Evolutionary conservation across 1,140 invertebrate species (phyloP), one percentile per base, ranked within the genome.

Genomic region (Drosophila subpulchrella): DNA sequence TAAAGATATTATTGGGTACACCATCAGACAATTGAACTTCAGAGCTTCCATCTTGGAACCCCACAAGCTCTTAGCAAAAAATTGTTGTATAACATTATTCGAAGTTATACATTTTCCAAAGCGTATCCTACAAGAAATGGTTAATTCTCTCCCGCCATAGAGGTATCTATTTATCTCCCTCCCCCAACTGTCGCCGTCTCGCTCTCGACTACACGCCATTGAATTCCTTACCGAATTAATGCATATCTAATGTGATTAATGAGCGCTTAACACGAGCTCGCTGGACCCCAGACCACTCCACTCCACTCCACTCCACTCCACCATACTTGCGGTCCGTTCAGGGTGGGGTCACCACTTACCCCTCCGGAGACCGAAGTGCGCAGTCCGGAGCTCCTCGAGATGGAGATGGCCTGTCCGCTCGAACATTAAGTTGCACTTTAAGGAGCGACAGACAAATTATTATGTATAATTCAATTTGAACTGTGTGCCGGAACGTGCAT

Each of bases 401-500:
- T 42, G 55, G 17, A 42, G 50, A 68, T 27, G 42, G 50, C 39
- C 61, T 67, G 56, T 53, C 56, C 55, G 15, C 32, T 59, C 62
- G 62, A 88, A 83, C 82, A 83, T 79, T 86, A 88, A 88, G 83
- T 76, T 88, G 75, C 83, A 89, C 76, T 88, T 89, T 88, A 88
- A 81, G 83, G 79, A 88, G 83, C 78, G 83, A 60, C 80, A 70
- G 72, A 88, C 83, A 88, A 88, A 88, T 88, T 88, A 88, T 88
- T 89, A 89, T 89, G 83, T 89, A 89, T 88, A 88, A 88, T 88
- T 88, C 80, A 88, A 82, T 89, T 88, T 89, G 84, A 88, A 89
- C 84, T 84, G 76, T 89, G 84, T 88, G 84, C 84, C 84, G 84
- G 84, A 88, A 88, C 84, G 84, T 89, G 77, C 84, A 88, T 88